Evolutionary conservation across 2,113 vertebrate species (phyloP).

Genomic region (Scartelaos histophorus): DNA sequence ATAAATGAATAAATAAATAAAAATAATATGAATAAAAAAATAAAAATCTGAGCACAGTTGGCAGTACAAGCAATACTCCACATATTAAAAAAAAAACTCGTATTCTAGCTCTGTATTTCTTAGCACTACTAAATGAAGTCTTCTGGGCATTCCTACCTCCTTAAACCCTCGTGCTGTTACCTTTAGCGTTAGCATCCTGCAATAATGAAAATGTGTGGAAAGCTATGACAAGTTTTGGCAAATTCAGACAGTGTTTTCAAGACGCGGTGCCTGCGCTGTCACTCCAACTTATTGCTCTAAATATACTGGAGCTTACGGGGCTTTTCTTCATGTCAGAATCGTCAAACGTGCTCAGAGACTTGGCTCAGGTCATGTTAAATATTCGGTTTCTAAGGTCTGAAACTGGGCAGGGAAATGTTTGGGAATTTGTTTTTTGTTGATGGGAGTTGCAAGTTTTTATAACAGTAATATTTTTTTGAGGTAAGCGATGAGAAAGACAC

Average conservation of each 20-base stretch:
- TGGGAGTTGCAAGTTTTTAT: neutral
- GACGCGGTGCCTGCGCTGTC: neutral
- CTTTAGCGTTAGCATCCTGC: neutral
- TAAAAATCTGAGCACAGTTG: neutral
- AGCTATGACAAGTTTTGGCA: neutral
- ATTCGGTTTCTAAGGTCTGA: neutral
- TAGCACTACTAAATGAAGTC: neutral
- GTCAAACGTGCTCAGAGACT: neutral
- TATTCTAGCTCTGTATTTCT: neutral
- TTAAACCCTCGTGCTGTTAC: neutral
- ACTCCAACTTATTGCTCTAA: neutral
- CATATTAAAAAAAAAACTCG: neutral
- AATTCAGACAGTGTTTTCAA: neutral
- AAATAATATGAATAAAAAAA: too few relatives aligned
- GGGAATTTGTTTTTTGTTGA: neutral
- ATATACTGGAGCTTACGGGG: neutral
- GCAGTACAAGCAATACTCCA: neutral
- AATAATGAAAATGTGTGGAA: neutral
- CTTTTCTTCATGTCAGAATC: neutral
- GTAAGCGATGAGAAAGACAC: too few relatives aligned
- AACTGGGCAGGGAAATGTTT: neutral
- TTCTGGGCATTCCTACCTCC: neutral
- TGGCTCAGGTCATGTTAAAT: neutral
- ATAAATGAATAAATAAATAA: too few relatives aligned
- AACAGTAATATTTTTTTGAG: too few relatives aligned